phyloP scores from a whole-genome alignment of 2,888 invertebrate species.

The Willowsia nigromaculata region DNA sequence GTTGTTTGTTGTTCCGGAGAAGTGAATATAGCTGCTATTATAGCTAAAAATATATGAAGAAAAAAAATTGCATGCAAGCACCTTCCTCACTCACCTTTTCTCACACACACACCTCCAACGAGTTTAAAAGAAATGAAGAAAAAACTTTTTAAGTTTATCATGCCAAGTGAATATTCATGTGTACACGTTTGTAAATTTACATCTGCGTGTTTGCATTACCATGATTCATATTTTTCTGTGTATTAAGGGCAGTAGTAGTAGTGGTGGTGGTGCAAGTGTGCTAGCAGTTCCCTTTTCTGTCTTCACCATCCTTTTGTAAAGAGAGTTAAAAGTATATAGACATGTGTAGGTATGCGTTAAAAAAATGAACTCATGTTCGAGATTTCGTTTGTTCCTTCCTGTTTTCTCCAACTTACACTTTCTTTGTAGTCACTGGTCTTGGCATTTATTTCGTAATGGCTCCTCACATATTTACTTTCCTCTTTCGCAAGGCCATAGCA shows the following conservation, averaged over 20 bases:
- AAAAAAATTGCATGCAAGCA: not conserved
- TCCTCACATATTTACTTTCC: not conserved
- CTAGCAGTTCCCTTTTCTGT: not conserved
- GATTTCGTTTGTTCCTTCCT: not conserved
- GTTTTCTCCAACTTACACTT: not conserved
- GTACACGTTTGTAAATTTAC: not conserved
- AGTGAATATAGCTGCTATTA: not conserved
- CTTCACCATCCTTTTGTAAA: not conserved
- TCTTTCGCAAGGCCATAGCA: conserved; percentile 23
- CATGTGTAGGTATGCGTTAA: not conserved
- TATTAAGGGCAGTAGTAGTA: not conserved
- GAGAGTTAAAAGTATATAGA: too few species aligned
- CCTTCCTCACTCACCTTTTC: not conserved
- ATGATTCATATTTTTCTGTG: not conserved
- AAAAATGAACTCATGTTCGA: not conserved
- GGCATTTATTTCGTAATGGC: not conserved
- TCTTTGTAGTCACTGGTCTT: not conserved
- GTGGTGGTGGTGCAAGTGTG: not conserved
- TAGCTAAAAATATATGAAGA: not conserved
- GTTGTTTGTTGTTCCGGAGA: not conserved
- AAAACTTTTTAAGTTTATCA: not conserved
- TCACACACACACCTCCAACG: not conserved
- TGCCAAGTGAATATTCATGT: not conserved
- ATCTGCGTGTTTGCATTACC: not conserved
- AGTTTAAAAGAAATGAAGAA: not conserved